Conservation (phyloP, 1,140 invertebrate species). For the Thalassaphorura encarpata region DNA sequence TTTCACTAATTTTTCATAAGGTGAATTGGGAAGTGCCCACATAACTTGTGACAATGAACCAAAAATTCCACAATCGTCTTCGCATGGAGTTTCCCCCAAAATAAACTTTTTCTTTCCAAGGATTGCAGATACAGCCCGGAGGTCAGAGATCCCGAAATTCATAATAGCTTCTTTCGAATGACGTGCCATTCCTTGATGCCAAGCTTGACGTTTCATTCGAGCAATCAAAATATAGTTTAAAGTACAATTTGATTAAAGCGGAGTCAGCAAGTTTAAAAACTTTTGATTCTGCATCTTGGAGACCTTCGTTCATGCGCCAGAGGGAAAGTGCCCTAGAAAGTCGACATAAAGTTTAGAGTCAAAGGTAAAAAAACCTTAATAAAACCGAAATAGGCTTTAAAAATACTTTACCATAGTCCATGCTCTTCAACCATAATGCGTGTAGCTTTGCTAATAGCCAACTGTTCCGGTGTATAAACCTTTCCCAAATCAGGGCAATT, state of each 20-base stretch:
- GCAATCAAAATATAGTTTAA: no score
- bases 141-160: neutral
- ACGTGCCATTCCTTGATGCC: conserved; percentile 15
- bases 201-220: neutral
- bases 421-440: conserved; percentile 32
- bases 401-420: conserved; percentile 14
- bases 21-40: conserved; percentile 38
- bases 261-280: no score
- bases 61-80: conserved; percentile 41
- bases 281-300: no score
- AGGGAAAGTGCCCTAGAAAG: neutral
- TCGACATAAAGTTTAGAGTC: neutral
- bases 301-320: no score
- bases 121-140: neutral
- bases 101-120: conserved; percentile 35
- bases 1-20: conserved; percentile 33
- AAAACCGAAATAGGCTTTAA: neutral
- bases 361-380: neutral
- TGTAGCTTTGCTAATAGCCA: conserved; percentile 19
- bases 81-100: conserved; percentile 37
- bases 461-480: conserved; percentile 12
- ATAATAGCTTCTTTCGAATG: conserved; percentile 11
- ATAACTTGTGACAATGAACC: conserved; percentile 38
- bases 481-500: conserved; percentile 5
- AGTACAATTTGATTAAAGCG: no score